Evolutionary conservation across 2,888 invertebrate species (phyloP).

Genomic region (Polymixis lichenea): DNA sequence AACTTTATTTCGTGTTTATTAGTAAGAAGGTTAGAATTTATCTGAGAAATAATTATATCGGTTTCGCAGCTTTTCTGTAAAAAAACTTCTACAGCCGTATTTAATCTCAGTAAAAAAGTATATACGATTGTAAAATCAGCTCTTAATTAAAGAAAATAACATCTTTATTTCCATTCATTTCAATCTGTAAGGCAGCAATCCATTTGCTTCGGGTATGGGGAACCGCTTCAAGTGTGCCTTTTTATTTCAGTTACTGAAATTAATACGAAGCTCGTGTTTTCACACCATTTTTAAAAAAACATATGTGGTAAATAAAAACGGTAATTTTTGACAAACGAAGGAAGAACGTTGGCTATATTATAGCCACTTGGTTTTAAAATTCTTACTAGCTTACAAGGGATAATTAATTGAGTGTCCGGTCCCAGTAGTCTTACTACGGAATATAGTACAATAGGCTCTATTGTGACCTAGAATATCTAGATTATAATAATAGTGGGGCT

Average conservation of each 20-base stretch:
- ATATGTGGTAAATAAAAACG: constrained; percentile 11
- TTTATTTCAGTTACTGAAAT: constrained; percentile 20
- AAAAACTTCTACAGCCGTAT: neutral
- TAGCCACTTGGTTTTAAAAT: neutral
- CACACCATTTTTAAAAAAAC: neutral
- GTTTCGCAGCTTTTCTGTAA: neutral
- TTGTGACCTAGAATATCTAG: constrained; percentile 40
- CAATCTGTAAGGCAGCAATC: neutral
- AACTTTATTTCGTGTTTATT: too few species aligned
- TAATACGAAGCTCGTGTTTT: constrained; percentile 22
- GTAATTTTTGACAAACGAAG: neutral
- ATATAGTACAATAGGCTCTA: neutral
- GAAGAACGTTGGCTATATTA: neutral
- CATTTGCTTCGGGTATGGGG: too few species aligned
- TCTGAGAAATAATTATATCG: neutral
- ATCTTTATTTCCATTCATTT: neutral
- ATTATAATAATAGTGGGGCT: constrained; percentile 17
- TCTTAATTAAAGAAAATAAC: neutral
- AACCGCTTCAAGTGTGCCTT: neutral
- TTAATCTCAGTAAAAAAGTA: neutral
- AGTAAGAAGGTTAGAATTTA: too few species aligned
- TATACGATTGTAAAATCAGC: neutral
- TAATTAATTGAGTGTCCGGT: neutral
- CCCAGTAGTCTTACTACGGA: neutral
- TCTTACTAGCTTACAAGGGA: neutral